Percentiles rank a stretch among this genome's conserved stretches.
These are phyloP conservation scores for Cettia cetti DNA, from an alignment of 2,113 vertebrate species.

Conservation along the genomic window DNA sequence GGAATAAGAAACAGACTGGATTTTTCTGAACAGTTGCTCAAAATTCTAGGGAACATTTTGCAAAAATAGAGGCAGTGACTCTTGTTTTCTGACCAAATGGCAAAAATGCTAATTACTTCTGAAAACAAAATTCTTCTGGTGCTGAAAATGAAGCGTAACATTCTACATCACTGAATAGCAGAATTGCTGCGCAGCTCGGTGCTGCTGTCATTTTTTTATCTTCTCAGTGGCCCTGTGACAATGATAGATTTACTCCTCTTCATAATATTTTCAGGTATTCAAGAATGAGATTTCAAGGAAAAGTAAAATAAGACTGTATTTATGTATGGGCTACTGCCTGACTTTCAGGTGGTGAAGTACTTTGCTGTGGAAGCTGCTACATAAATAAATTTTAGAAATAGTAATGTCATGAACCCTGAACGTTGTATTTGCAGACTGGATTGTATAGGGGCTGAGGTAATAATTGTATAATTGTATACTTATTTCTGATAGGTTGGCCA, in stretches of 20 bases:
- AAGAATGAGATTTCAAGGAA: neutral
- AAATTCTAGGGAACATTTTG: neutral
- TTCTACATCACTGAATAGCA: neutral
- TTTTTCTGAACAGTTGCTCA: neutral
- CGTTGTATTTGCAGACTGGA: neutral
- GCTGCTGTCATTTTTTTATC: neutral
- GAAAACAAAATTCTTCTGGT: neutral
- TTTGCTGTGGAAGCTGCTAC: neutral
- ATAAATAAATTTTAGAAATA: neutral
- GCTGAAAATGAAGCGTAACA: neutral
- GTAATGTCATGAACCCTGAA: neutral
- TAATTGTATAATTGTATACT: constrained; percentile 14
- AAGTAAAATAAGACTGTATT: neutral
- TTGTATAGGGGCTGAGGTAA: neutral
- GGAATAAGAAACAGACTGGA: neutral
- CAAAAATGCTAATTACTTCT: neutral
- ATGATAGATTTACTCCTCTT: neutral
- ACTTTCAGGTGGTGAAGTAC: neutral
- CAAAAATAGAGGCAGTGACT: neutral
- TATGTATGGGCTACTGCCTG: neutral
- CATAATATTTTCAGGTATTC: neutral
- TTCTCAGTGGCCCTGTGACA: neutral
- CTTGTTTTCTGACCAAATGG: neutral
- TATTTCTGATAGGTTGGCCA: constrained; percentile 52
- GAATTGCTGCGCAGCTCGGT: neutral